phyloP scores from a whole-genome alignment of 1,140 invertebrate genomes.

The Pinna nobilis region DNA sequence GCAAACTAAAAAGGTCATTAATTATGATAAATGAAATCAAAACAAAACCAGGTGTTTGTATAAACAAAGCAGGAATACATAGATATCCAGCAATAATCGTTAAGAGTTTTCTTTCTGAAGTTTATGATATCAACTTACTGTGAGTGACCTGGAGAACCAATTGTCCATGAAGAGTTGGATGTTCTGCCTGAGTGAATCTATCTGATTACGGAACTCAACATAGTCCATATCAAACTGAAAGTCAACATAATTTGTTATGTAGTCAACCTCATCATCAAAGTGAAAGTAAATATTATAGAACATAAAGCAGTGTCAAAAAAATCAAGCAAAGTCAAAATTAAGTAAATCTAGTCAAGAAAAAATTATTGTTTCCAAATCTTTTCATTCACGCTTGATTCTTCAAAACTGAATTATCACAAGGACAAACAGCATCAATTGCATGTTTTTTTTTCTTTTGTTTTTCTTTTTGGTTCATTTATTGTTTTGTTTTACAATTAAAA shows the following conservation, averaged over 20 bases:
- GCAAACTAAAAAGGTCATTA: too few relatives aligned
- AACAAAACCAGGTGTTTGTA: not conserved
- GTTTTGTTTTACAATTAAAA: too few relatives aligned
- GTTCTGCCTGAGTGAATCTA: conserved; percentile 73
- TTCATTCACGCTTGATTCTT: too few relatives aligned
- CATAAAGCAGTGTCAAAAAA: too few relatives aligned
- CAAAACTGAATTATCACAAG: too few relatives aligned
- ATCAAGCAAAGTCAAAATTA: too few relatives aligned
- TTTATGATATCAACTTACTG: conserved; percentile 62
- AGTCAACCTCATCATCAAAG: too few relatives aligned
- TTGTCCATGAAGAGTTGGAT: conserved; percentile 74
- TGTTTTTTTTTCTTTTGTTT: not conserved
- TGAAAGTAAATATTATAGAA: too few relatives aligned
- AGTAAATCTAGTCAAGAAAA: too few relatives aligned
- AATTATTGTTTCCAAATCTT: too few relatives aligned
- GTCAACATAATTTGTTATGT: not conserved
- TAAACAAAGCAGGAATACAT: not conserved
- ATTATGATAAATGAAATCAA: not conserved
- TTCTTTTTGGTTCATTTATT: not conserved
- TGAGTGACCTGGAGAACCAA: conserved; percentile 72
- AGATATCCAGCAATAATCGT: not conserved
- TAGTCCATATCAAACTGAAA: conserved; percentile 88
- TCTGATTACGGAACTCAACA: conserved; percentile 85
- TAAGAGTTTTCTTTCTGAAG: not conserved
- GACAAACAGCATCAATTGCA: too few relatives aligned